Base-by-base conservation (phyloP, 2,113 vertebrate species). In the Zosterops pallidus region DNA sequence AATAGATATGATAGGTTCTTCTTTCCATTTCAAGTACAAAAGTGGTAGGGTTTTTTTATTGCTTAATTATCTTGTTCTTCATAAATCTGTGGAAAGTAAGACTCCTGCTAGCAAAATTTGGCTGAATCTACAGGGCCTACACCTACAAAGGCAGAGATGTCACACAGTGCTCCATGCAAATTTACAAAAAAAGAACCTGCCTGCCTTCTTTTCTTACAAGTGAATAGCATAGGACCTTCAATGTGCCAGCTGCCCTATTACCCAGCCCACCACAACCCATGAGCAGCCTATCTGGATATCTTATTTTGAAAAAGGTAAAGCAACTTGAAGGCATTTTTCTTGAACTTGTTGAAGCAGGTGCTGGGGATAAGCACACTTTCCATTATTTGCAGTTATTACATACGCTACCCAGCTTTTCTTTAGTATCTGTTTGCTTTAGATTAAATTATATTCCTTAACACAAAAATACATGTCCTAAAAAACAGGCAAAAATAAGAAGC, bases 21-120 rank as follows among this genome's bases (percentile, higher is more conserved):
- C 75, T 88, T 91, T 95, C 47, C 22, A 86, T 81, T 91, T 93
- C 31, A 92, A 90, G 88, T 75, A 95, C 37, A 78, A 52, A 90
- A 83, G 20, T 9, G 10, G 33, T 39, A 25, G 37, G 1, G 5
- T 35, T 25, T 56, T 29, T 63, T 86, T 42, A 37, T 52, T 64
- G 50, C 37, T 83, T 55, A 41, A 71, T 77, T 75, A 80, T 55
- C 63, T 69, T 88, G 74, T 24, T 92, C 83, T 52, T 83, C 56
- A 23, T 18, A 59, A 75, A 92, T 74, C 21, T 3, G 2, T 53
- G 53, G 42, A 86, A 95, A 77, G 71, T 4, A 83, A 80, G 47
- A 64, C 5, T 64, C 56, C 18, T 50, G 35, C 60, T 59, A 75
- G 68, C 14, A 83, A 56, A 80, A 88, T 37, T 44, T 56, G 44